Conservation (phyloP, 2,888 invertebrate genomes). For the Synanthedon vespiformis region DNA sequence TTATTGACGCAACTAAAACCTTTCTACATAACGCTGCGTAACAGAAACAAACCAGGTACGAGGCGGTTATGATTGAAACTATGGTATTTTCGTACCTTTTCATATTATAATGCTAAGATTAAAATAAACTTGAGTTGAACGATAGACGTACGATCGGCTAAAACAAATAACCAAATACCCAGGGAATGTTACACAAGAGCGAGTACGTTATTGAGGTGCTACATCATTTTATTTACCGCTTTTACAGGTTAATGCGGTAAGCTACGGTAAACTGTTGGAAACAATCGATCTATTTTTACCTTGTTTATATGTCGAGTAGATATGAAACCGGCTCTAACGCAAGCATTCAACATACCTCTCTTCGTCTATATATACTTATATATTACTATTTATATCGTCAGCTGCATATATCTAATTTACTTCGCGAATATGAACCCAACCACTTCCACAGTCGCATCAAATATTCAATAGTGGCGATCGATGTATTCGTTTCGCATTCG, state of each 20-base stretch:
- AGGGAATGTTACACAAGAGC: constrained; percentile 43
- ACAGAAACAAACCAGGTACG: constrained; percentile 67
- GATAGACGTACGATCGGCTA: constrained; percentile 54
- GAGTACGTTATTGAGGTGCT: constrained; percentile 55
- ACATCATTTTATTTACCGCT: constrained; percentile 64
- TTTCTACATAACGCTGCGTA: constrained; percentile 17
- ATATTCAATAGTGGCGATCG: constrained; percentile 17
- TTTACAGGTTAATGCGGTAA: constrained; percentile 52
- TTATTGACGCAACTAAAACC: not conserved
- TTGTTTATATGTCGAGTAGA: constrained; percentile 29
- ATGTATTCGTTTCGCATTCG: constrained; percentile 38
- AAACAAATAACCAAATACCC: constrained; percentile 62
- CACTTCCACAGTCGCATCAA: not conserved
- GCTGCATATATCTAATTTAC: not conserved
- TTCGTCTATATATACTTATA: not conserved
- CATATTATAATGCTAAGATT: constrained; percentile 54
- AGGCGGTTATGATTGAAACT: constrained; percentile 60
- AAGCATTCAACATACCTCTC: not conserved
- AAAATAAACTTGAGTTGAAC: constrained; percentile 52
- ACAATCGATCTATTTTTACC: constrained; percentile 52
- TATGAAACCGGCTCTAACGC: not conserved
- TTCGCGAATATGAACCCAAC: not conserved
- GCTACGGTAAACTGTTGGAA: constrained; percentile 43
- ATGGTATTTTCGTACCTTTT: constrained; percentile 54
- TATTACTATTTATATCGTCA: not conserved